Evolutionary conservation across 2,888 invertebrate genomes (phyloP).

Genomic region (Melanostoma scalare): DNA sequence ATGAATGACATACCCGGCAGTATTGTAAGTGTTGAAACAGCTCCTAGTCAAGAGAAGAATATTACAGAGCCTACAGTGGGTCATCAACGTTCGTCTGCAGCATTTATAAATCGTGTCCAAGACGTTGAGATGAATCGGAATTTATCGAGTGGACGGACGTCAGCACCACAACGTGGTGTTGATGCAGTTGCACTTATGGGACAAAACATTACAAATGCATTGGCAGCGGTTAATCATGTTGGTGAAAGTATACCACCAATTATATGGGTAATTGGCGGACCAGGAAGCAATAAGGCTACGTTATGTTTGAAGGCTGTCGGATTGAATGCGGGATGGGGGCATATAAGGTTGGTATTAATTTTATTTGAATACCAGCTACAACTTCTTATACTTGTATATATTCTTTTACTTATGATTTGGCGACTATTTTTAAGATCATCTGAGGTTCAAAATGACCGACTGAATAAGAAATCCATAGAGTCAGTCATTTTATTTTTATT

Average conservation of each 20-base stretch:
- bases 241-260: slow-evolving; percentile 79
- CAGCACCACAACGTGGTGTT: not conserved
- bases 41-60: slow-evolving; percentile 82
- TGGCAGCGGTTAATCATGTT: slow-evolving; percentile 73
- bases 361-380: not conserved
- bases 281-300: slow-evolving; percentile 94
- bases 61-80: slow-evolving; percentile 76
- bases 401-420: not conserved
- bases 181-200: slow-evolving; percentile 74
- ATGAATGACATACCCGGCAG: slow-evolving; percentile 85
- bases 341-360: slow-evolving; percentile 84
- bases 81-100: slow-evolving; percentile 70
- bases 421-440: too few species aligned
- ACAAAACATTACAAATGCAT: slow-evolving; percentile 72
- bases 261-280: slow-evolving; percentile 90
- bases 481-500: too few species aligned
- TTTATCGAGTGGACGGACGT: slow-evolving; percentile 8
- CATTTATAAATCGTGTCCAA: slow-evolving; percentile 65
- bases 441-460: too few species aligned
- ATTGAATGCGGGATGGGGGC: slow-evolving; percentile 88
- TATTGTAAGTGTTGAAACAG: slow-evolving; percentile 85
- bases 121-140: slow-evolving; percentile 72
- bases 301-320: slow-evolving; percentile 89
- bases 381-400: not conserved
- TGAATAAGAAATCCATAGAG: too few species aligned